A percentile compares a stretch with the other conserved stretches of the same genome.
These are phyloP conservation scores for Zaprionus kolodkinae DNA, from an alignment of 1,140 invertebrate species.

Conservation along the genomic window DNA sequence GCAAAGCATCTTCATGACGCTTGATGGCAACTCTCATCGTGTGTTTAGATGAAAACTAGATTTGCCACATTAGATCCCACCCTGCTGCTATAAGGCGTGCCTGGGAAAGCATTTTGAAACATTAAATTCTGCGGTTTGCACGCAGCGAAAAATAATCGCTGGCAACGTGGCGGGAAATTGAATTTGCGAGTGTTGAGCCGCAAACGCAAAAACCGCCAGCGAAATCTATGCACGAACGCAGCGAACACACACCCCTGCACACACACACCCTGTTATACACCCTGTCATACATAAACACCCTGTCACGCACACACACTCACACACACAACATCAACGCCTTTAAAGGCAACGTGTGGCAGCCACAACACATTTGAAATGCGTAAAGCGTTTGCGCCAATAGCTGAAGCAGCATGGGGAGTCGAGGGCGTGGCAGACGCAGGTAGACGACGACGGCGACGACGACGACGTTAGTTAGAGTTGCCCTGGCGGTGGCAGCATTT, in stretches of 20 bases:
- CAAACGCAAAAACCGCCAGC: conserved; percentile 69
- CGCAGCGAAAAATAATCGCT: conserved; percentile 45
- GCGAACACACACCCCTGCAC: conserved; percentile 34
- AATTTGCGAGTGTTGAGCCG: conserved; percentile 66
- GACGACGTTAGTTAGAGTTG: conserved; percentile 32
- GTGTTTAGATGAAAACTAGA: background rate
- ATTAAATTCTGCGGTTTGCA: conserved; percentile 63
- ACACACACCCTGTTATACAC: conserved; percentile 14
- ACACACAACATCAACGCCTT: conserved; percentile 9
- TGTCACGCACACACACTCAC: conserved; percentile 1
- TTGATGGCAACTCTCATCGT: background rate
- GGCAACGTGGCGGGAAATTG: conserved; percentile 63
- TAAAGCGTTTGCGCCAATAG: conserved; percentile 56
- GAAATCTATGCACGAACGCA: conserved; percentile 60
- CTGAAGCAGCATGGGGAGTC: background rate
- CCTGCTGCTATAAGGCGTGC: conserved; percentile 4
- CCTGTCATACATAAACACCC: background rate
- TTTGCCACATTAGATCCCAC: background rate
- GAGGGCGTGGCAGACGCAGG: conserved; percentile 3
- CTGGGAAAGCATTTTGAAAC: conserved; percentile 45
- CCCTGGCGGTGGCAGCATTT: conserved; percentile 8
- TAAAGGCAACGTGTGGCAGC: conserved; percentile 54
- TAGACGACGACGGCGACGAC: conserved; percentile 18
- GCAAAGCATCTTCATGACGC: background rate
- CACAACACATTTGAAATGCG: conserved; percentile 75